phyloP scores from a whole-genome alignment of 2,113 vertebrate genomes.

The Paramormyrops kingsleyae region DNA sequence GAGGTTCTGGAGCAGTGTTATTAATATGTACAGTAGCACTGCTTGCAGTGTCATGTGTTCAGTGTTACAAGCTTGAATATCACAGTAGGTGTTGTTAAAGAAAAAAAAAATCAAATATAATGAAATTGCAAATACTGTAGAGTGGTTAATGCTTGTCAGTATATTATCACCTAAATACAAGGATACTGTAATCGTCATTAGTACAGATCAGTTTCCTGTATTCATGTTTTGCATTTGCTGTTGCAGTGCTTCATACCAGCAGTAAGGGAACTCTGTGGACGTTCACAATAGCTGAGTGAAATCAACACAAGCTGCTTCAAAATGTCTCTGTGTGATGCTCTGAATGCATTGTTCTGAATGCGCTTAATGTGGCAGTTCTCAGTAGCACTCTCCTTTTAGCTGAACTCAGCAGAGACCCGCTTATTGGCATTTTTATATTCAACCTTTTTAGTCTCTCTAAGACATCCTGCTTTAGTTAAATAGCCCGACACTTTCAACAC shows the following conservation, averaged over 20 bases:
- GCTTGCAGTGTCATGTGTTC: background rate
- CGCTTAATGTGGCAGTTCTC: constrained; percentile 39
- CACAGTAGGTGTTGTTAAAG: background rate
- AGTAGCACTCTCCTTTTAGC: constrained; percentile 28
- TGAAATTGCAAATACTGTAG: background rate
- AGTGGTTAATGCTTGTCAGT: background rate
- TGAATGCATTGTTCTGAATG: constrained; percentile 35
- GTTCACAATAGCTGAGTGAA: background rate
- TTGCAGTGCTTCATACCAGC: background rate
- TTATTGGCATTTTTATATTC: constrained; percentile 30
- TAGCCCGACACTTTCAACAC: constrained; percentile 2
- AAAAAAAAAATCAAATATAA: background rate
- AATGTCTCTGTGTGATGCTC: background rate
- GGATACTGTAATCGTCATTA: background rate
- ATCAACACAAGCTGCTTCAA: background rate
- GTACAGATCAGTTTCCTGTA: background rate
- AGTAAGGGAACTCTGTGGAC: background rate
- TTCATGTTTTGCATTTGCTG: background rate
- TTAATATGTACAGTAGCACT: background rate
- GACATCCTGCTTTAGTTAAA: constrained; percentile 19
- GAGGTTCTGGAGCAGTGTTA: background rate
- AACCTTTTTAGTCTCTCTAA: constrained; percentile 34
- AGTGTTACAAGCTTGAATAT: background rate
- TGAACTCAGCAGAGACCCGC: constrained; percentile 39
- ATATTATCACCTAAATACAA: background rate